phyloP scores from a whole-genome alignment of 2,797 vertebrate genomes.

The Smutsia temminckii region DNA sequence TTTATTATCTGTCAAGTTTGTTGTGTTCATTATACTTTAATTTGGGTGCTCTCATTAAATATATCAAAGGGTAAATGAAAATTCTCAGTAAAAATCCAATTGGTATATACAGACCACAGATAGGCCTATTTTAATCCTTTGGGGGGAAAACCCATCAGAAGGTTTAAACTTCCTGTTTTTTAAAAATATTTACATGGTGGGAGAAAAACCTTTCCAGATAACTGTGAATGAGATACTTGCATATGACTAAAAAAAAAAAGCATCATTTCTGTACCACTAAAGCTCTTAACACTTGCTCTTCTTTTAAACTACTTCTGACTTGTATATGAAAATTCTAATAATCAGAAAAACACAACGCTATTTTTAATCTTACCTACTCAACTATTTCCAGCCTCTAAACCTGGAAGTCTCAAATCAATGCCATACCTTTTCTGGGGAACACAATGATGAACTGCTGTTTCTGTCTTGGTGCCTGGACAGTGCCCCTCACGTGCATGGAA shows the following conservation, averaged over 20 bases:
- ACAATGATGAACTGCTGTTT: not conserved
- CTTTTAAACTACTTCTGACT: slow-evolving; percentile 25
- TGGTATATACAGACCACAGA: not conserved
- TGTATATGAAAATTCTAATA: not conserved
- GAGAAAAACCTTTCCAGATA: not conserved
- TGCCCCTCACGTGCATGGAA: rapidly evolving
- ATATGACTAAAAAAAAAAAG: not conserved
- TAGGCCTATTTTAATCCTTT: not conserved
- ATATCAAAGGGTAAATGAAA: slow-evolving; percentile 39
- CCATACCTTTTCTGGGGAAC: not conserved
- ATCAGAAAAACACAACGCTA: slow-evolving; percentile 34
- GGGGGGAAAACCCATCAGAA: not conserved
- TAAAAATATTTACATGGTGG: not conserved
- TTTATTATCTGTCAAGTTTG: slow-evolving; percentile 8
- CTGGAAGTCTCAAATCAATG: not conserved
- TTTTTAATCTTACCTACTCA: not conserved
- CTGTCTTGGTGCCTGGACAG: not conserved
- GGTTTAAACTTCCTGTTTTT: not conserved
- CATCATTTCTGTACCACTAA: not conserved
- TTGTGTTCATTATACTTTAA: not conserved
- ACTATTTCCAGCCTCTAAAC: not conserved
- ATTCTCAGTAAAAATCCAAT: not conserved
- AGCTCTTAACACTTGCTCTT: not conserved
- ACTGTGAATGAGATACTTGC: not conserved
- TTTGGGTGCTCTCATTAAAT: not conserved